phyloP scores from a whole-genome alignment of 2,888 invertebrate species.

The Eupithecia subumbrata region DNA sequence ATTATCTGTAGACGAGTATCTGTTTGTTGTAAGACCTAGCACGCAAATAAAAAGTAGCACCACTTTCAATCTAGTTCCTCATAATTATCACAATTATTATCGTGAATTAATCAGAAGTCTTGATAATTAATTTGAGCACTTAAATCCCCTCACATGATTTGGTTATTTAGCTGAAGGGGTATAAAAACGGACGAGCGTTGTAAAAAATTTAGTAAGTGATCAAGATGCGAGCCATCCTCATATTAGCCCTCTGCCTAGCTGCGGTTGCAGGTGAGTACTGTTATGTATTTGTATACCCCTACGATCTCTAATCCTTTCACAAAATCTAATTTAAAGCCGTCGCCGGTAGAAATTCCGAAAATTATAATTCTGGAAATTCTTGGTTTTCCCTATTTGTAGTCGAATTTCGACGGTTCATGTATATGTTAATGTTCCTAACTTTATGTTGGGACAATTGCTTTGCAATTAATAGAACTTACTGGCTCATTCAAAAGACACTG shows the following conservation, averaged over 20 bases:
- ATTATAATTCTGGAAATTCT: not conserved
- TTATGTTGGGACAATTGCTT: not conserved
- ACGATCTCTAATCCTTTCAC: not conserved
- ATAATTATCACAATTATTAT: not conserved
- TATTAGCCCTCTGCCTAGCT: slow-evolving; percentile 24
- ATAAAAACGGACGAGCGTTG: not conserved
- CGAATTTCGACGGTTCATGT: not conserved
- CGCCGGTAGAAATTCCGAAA: not conserved
- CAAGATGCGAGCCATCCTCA: slow-evolving; percentile 22
- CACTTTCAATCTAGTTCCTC: not conserved
- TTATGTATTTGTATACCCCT: not conserved
- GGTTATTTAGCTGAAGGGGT: not conserved
- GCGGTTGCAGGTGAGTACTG: slow-evolving; percentile 27
- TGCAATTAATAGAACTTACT: too few species aligned
- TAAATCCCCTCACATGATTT: not conserved
- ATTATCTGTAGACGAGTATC: too few species aligned
- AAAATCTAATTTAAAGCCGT: not conserved
- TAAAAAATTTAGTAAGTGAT: not conserved
- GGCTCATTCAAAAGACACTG: too few species aligned
- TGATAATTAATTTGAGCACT: not conserved
- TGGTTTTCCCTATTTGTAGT: not conserved
- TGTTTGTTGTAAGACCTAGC: not conserved
- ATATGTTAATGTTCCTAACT: not conserved
- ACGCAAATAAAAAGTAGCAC: not conserved
- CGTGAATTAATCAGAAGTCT: not conserved